These are phyloP conservation scores for Champsocephalus gunnari DNA, from an alignment of 2,797 vertebrate species.

Conservation along the genomic window DNA sequence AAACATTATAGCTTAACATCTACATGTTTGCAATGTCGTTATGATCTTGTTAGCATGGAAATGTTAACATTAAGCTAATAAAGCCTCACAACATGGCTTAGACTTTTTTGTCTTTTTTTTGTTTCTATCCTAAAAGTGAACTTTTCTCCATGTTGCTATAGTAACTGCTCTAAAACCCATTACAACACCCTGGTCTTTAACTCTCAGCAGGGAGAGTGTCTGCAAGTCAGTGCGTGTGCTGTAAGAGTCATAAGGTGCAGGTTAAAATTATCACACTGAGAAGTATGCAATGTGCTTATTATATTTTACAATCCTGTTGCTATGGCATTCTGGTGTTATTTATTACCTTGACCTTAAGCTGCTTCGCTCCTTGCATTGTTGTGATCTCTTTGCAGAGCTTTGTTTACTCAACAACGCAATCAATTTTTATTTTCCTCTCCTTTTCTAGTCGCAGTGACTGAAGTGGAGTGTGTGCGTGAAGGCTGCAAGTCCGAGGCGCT, in stretches of 20 bases:
- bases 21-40: too few relatives aligned
- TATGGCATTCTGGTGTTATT: conserved; percentile 16
- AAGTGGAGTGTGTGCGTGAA: conserved; percentile 86
- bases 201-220: background rate
- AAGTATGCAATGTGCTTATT: conserved; percentile 1
- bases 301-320: conserved; percentile 23
- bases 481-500: conserved; percentile 92
- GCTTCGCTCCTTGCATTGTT: background rate
- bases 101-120: background rate
- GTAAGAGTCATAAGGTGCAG: conserved; percentile 7
- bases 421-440: background rate
- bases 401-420: conserved; percentile 33
- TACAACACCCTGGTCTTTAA: background rate
- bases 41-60: background rate
- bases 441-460: conserved; percentile 80
- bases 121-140: background rate
- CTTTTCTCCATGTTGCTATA: background rate
- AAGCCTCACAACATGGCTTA: background rate
- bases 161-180: background rate
- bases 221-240: too few relatives aligned
- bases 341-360: conserved; percentile 45
- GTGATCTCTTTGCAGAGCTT: conserved; percentile 3
- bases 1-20: too few relatives aligned
- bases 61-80: background rate
- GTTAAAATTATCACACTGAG: conserved; percentile 36